Base-by-base conservation (phyloP, 2,113 vertebrate species). In the Hypomesus transpacificus region DNA sequence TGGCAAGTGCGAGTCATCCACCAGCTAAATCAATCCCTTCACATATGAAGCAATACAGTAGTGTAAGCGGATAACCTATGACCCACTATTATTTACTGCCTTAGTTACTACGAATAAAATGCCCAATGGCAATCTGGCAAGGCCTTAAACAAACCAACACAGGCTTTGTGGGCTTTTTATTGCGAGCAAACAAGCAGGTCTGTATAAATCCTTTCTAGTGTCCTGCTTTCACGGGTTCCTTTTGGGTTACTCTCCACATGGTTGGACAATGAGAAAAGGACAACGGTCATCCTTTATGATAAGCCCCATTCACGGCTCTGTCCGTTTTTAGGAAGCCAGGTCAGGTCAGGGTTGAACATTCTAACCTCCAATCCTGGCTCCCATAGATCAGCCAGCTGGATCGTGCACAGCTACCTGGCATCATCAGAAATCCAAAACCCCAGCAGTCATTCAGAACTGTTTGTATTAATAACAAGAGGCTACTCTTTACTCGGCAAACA, bases 181-280 rank as follows among this genome's bases (percentile, higher is more conserved):
- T 18, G 62, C 70, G 57, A 71, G 68, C 65, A 77, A 78, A 83
- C 56, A 79, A 31, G 61, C 26, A 26, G 54, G 60, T 64, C 66
- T 60, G 21, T 20, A 69, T 71, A 50, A 24, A 84, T 71, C 70
- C 53, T 79, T 79, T 79, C 75, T 59, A 66, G 70, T 76, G 51
- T 46, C 67, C 54, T 14, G 7, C 11, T 8, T 76, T 85, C 87
- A 86, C 83, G 74, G 65, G 75, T 39, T 3, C 59, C 63, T 66
- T 85, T 90, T 90, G 80, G 86, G 81, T 65, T 70, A 39, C 24
- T 22, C 28, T 79, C 84, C 75, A 87, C 67, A 31, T 52, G 73
- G 46, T 39, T 39, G 60, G 71, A 81, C 75, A 75, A 69, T 74
- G 66, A 21, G 3, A 60, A 11, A 14, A 66, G 24, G 59, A 86